Evolutionary conservation across 1,140 invertebrate genomes (phyloP), one percentile per base, ranked within the genome.

Genomic region (Leptopilina boulardi): DNA sequence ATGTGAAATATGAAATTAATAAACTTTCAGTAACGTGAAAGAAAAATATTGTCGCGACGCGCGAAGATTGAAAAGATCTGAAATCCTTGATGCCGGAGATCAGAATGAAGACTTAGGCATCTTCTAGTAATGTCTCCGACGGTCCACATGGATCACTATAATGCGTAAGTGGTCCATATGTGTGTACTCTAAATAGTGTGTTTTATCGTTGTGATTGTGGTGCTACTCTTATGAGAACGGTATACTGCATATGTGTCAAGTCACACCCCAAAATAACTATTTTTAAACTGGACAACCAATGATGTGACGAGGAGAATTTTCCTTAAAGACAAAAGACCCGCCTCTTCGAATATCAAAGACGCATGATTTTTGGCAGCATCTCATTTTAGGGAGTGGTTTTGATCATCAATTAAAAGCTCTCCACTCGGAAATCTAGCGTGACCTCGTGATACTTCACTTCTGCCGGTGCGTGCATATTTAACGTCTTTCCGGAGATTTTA

Each of bases 251-350:
- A n/a, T 83, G 77, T 80, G 76, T 80, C 80, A 82, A 87, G 86
- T 86, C 84, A 87, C 87, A 87, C 86, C 86, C 82, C 85, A 84
- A 80, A 77, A 73, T 78, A 83, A 90, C 88, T 90, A 90, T 90
- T 90, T 90, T 90, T 87, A 86, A 78, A 78, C 79, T 42, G 34
- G 71, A 72, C 81, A 77, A 80, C 89, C 89, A 90, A 90, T 90
- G 83, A 84, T 75, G 77, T 51, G 71, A 71, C 72, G 42, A 47
- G 78, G 83, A 85, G 86, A 88, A 84, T 76, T 59, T 84, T 85
- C 86, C 77, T 77, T 77, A 84, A 71, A 78, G 70, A 38, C 23
- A 30, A 38, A 78, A 71, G 85, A 77, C 82, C 87, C 89, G 87
- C 88, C 88, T 34, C 30, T 83, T 82, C 76, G 51, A 71, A 73